Conservation (phyloP, 2,888 invertebrate genomes). For the Ctenicera cuprea region DNA sequence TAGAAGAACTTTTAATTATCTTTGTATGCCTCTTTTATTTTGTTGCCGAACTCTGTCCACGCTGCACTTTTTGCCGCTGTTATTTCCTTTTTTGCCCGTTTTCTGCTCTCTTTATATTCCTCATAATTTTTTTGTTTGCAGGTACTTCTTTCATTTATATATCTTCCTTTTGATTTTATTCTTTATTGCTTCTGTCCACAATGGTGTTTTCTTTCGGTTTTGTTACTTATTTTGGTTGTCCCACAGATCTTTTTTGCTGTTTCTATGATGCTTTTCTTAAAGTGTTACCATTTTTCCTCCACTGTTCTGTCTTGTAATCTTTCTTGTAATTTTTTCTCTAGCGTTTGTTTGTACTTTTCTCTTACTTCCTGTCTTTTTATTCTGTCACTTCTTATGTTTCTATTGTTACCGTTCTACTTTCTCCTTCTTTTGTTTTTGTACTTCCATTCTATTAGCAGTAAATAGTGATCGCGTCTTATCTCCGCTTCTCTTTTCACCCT, state of each 20-base stretch:
- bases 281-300: neutral
- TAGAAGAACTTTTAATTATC: no score
- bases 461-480: no score
- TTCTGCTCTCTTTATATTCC: no score
- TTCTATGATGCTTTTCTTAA: neutral
- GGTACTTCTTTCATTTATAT: neutral
- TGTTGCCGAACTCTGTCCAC: no score
- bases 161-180: neutral
- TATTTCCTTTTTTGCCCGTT: no score
- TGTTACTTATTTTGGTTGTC: neutral
- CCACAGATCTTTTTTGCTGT: neutral
- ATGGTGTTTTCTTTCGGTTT: neutral
- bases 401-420: neutral
- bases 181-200: neutral
- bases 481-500: no score
- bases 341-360: neutral
- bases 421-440: neutral
- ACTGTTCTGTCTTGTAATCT: neutral
- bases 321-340: neutral
- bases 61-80: no score
- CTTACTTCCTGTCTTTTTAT: neutral
- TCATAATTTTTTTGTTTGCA: neutral
- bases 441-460: no score
- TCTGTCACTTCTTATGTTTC: neutral
- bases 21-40: no score